These are phyloP conservation scores for Carlito syrichta DNA, from an alignment of 2,113 vertebrate genomes.

Conservation along the genomic window DNA sequence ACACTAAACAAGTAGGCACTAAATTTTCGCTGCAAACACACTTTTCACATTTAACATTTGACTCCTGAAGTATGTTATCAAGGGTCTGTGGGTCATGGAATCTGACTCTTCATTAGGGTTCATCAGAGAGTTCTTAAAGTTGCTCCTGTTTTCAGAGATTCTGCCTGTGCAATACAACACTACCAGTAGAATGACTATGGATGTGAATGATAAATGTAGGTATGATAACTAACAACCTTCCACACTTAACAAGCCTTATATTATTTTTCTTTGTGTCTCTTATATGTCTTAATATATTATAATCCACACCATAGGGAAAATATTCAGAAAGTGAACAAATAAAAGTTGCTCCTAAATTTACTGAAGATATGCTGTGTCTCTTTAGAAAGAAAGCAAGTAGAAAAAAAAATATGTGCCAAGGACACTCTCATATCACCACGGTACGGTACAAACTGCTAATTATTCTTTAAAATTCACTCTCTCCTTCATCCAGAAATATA, in stretches of 20 bases:
- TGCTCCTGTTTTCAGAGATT: background rate
- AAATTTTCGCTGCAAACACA: background rate
- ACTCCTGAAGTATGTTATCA: background rate
- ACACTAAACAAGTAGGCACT: background rate
- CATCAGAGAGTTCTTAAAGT: background rate
- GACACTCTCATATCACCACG: no score
- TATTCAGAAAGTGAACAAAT: background rate
- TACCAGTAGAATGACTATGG: background rate
- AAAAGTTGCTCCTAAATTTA: background rate
- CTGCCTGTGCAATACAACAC: background rate
- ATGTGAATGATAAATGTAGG: no score
- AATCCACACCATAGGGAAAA: background rate
- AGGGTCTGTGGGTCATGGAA: background rate
- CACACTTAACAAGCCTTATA: background rate
- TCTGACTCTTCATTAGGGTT: background rate
- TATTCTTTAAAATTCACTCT: background rate
- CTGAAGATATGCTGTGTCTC: background rate
- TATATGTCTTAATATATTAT: background rate
- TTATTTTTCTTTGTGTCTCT: background rate
- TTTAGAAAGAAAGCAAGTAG: background rate
- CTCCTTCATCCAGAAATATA: background rate
- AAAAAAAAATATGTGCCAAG: background rate
- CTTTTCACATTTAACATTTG: background rate
- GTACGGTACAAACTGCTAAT: background rate
- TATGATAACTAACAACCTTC: background rate